Base-by-base conservation (phyloP, 2,888 invertebrate species). In the Orthosia cruda region DNA sequence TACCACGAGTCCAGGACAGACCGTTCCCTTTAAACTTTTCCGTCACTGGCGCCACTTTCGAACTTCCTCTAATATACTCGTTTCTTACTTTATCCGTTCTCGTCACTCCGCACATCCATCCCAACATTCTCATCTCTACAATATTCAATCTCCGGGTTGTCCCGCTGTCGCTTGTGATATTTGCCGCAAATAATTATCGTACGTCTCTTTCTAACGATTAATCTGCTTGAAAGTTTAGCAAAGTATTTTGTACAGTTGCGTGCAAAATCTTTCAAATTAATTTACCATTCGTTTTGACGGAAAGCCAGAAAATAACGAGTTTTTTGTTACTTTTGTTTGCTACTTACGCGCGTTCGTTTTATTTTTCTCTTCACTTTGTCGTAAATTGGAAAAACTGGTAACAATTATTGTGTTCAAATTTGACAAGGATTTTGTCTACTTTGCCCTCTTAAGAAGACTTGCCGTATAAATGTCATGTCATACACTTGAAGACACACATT, bases 221-320 rank as follows among this genome's bases (percentile, higher is more conserved):
- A 90, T 91, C 90, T 89, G 87, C 90, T 92, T 92, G 93, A 94
- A 93, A 93, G 93, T 93, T 90, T 91, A 91, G 90, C 90, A 89
- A 91, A 89, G 89, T 89, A 90, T 91, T 91, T 87, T 87, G 92
- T 93, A 93, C 91, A 87, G 85, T 89, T 88, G 88, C 83, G 88
- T 82, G 76, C 88, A 65, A 84, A 91, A 89, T 77, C 77, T 68
- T 84, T 87, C 12, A 85, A 71, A 75, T 80, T 59, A 66, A 80
- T 76, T 80, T 57, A 57, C 40, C 11, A 50, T 76, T 76, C 16
- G 15, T 76, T 82, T 80, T 83, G 69, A 64, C 55, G 49, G 26
- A 59, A 69, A 52, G 55, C 57, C 55, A 11, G 59, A 54, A 58
- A 55, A n/a, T 52, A 54, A 73, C 11, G 16, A 16, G 9, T 20